Evolutionary conservation across 2,113 vertebrate species (phyloP), one percentile per base, ranked within the genome.

Genomic region (Sarotherodon lohbergeri): DNA sequence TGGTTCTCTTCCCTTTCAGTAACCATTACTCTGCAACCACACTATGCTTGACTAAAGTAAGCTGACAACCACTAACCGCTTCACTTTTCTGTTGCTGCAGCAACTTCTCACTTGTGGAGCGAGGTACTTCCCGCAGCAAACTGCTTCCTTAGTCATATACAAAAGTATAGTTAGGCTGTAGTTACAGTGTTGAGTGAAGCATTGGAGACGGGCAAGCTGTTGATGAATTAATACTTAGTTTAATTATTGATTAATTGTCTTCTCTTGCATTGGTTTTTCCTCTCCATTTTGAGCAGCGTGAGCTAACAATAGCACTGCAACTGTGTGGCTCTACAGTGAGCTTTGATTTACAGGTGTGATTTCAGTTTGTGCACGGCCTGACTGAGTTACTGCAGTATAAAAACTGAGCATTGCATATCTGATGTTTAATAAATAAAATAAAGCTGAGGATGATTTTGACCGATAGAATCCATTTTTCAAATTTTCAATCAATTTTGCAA

Each of bases 391-490:
- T 73, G 68, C 22, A 73, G 68, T 24, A 1, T 43, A 27, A 73
- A 46, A 27, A 16, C 66, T 16, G 7, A 24, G n/a, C n/a, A 16
- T 4, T 46, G n/a, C 66, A 16, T 6, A 27, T 73, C 39, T 6
- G 66, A 43, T 14, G n/a, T 16, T 71, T 71, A 4, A 3, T 46
- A 73, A 46, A 73, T 46, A 27, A 73, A 46, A 46, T 27, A 7
- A 73, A 14, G 22, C 13, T 17, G 2, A 10, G 2, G 22, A 46
- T 4, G 39, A 46, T 43, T 73, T 73, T 73, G 39, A 73, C 5
- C 7, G 0, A 10, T 17, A 0, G 22, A 3, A 46, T 73, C 22
- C 1, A 1, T 46, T 73, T 3, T 73, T 46, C 3, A 46, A 2
- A 27, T 4, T 73, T 73, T 46, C 8, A 71, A 3, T 71, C 39